These are phyloP conservation scores for Ophion obscuratus DNA, from an alignment of 2,888 invertebrate genomes.

Conservation along the genomic window DNA sequence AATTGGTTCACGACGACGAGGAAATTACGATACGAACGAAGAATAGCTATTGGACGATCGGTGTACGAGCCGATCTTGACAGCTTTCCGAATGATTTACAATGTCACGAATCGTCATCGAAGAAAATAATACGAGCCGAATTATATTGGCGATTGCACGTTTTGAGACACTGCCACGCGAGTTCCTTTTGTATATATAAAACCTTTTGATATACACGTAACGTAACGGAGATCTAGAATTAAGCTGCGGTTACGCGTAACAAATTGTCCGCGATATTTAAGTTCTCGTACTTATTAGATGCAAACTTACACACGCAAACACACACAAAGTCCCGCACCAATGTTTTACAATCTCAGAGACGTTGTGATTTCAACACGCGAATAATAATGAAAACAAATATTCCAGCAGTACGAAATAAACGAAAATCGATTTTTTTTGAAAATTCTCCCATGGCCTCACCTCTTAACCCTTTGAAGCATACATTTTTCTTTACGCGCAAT, in stretches of 20 bases:
- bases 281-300: conserved; percentile 52
- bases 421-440: neutral
- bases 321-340: conserved; percentile 29
- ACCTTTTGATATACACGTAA: conserved; percentile 79
- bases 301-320: conserved; percentile 24
- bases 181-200: conserved; percentile 76
- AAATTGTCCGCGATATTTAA: conserved; percentile 49
- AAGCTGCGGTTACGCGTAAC: conserved; percentile 43
- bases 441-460: too few relatives aligned
- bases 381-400: conserved; percentile 3
- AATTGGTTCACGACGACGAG: neutral
- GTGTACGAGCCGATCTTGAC: neutral
- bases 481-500: too few relatives aligned
- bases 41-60: neutral
- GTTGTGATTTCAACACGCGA: conserved; percentile 39
- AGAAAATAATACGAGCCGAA: neutral
- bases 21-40: neutral
- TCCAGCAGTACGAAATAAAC: conserved; percentile 26
- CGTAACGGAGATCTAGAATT: conserved; percentile 58
- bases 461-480: too few relatives aligned
- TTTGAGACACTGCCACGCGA: conserved; percentile 63
- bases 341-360: conserved; percentile 42
- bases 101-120: neutral
- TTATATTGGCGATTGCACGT: conserved; percentile 37
- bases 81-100: conserved; percentile 17